Percentiles rank a stretch among this genome's conserved stretches.
phyloP scores from a whole-genome alignment of 2,888 invertebrate species.

The Prosopocoilus inquinatus region DNA sequence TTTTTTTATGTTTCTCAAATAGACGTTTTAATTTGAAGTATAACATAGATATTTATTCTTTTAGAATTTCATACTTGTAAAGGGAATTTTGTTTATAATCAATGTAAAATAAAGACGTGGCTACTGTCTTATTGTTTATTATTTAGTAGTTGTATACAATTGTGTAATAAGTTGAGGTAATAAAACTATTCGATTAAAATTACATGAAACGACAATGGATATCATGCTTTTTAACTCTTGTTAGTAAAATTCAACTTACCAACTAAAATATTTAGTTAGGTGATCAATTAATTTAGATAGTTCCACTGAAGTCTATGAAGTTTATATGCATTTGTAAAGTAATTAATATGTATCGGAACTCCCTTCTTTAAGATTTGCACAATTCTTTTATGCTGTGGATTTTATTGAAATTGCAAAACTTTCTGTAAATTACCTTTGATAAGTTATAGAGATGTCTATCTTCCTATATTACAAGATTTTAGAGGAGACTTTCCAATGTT shows the following conservation, averaged over 20 bases:
- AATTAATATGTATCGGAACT: too few species aligned
- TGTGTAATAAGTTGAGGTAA: slow-evolving; percentile 7
- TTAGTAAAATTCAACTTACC: neutral
- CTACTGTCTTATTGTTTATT: neutral
- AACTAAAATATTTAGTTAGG: neutral
- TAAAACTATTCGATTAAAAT: slow-evolving; percentile 10
- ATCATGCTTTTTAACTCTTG: slow-evolving; percentile 4
- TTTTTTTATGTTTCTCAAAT: neutral
- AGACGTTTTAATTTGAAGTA: too few species aligned
- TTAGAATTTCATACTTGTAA: neutral
- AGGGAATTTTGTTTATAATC: neutral
- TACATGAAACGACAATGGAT: slow-evolving; percentile 15
- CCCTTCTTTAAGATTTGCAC: too few species aligned
- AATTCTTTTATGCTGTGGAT: too few species aligned
- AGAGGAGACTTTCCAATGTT: too few species aligned
- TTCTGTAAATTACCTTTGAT: too few species aligned
- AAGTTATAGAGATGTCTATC: too few species aligned
- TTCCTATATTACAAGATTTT: too few species aligned
- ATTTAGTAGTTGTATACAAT: slow-evolving; percentile 18
- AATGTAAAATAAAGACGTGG: neutral
- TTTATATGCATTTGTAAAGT: too few species aligned
- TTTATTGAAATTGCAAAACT: too few species aligned
- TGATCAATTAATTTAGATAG: too few species aligned
- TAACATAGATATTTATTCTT: neutral
- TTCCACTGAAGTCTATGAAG: too few species aligned